Evolutionary conservation across 2,797 vertebrate genomes (phyloP).

Genomic region (Lophura swinhoii): DNA sequence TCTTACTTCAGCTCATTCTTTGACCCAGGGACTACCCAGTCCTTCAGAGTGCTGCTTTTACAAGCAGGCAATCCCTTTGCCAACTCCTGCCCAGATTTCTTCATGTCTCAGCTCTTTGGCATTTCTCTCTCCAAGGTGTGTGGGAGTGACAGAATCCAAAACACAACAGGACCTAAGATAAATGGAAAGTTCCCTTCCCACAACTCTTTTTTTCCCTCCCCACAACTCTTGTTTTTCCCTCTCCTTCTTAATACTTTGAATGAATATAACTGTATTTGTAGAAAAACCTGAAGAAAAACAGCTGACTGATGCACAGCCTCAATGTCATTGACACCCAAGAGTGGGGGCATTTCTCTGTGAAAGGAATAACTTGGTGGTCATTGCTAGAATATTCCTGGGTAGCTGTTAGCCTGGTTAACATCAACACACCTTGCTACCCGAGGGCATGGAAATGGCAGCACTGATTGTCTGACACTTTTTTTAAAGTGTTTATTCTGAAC

Average conservation of each 20-base stretch:
- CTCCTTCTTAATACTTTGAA: not conserved
- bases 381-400: not conserved
- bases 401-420: not conserved
- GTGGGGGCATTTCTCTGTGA: not conserved
- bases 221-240: not conserved
- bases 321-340: not conserved
- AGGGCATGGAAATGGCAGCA: not conserved
- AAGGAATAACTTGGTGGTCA: not conserved
- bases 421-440: fast-evolving
- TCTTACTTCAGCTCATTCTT: not conserved
- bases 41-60: not conserved
- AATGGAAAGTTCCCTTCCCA: not conserved
- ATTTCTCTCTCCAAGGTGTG: not conserved
- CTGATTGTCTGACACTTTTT: not conserved
- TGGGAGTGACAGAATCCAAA: not conserved
- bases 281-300: not conserved
- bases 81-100: not conserved
- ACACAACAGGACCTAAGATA: not conserved
- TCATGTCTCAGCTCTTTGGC: not conserved
- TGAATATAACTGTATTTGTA: not conserved
- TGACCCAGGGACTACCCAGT: not conserved
- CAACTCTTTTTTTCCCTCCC: too few relatives aligned
- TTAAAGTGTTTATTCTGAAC: not conserved
- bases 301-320: not conserved
- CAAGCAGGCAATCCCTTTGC: not conserved